Evolutionary conservation across 2,888 invertebrate species (phyloP).

Genomic region (Volucella bombylans): DNA sequence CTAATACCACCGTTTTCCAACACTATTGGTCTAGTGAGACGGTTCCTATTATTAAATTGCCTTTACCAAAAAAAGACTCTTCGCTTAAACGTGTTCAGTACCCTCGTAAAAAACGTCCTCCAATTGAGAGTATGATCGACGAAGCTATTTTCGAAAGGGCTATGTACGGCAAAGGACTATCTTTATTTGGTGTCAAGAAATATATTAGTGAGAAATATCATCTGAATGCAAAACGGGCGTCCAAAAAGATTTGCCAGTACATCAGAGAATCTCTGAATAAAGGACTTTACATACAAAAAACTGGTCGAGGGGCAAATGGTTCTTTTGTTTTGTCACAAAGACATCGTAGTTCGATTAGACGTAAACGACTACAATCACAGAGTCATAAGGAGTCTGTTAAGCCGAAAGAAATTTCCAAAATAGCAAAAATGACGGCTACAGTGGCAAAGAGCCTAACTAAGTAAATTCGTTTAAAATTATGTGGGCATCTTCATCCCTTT

Average conservation of each 20-base stretch:
- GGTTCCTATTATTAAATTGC: no score
- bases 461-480: not conserved
- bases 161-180: constrained; percentile 15
- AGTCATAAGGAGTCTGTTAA: not conserved
- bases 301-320: constrained; percentile 58
- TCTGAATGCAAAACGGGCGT: constrained; percentile 9
- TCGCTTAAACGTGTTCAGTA: not conserved
- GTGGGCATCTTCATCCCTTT: constrained; percentile 30
- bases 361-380: not conserved
- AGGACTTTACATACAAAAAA: constrained; percentile 29
- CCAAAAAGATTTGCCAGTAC: constrained; percentile 41
- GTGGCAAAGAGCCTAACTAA: not conserved
- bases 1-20: no score
- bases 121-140: constrained; percentile 33
- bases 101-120: constrained; percentile 3
- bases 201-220: constrained; percentile 10
- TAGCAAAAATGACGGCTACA: not conserved
- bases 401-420: not conserved
- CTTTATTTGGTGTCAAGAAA: constrained; percentile 34
- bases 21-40: no score
- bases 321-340: constrained; percentile 45
- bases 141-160: constrained; percentile 40
- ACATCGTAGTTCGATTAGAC: not conserved
- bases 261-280: constrained; percentile 32
- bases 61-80: no score